Base-by-base conservation (phyloP, 1,140 invertebrate genomes). In the Diabrotica virgifera region DNA sequence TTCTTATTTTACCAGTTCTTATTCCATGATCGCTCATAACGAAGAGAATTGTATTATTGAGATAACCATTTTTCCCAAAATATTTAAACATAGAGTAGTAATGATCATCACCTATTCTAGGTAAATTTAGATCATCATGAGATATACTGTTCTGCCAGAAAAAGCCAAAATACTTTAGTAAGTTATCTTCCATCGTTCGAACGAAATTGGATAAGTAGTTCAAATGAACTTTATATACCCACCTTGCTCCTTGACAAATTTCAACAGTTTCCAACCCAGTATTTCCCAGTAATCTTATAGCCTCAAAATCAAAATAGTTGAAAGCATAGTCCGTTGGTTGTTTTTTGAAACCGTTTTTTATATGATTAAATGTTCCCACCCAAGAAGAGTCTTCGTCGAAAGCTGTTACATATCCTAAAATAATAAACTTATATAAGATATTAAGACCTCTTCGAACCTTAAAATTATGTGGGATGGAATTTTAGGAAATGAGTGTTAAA, bases 11-110 rank as follows among this genome's bases (percentile, higher is more conserved):
- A 3, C 95, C 95, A 82, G 91, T 97, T 37, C 96, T 79, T 73
- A 95, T 89, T 0, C 96, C 96, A 77, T 98, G 96, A 78, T 98
- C 96, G 73, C 94, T 96, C 69, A 95, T 82, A n/a, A 97, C 85
- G 35, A 97, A 82, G 0, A 97, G 76, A 69, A 90, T 80, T 0
- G 87, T 87, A 53, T 89, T 84, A 50, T 91, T 84, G 66, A 90
- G 77, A 10, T 85, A 81, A 0, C 86, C 84, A 11, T 81, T 79
- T 0, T 80, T 71, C 12, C 87, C 80, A 35, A 92, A 71, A 4
- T 81, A 76, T 60, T 83, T 76, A 12, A 93, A 79, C 70, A 87
- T 87, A 0, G 76, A 68, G 9, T 81, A 70, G 63, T 89, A 83
- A 40, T 80, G 79, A 0, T 80, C 72, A 65, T 94, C 92, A 78